Evolutionary conservation across 2,888 invertebrate genomes (phyloP).

Genomic region (Macaria liturata): DNA sequence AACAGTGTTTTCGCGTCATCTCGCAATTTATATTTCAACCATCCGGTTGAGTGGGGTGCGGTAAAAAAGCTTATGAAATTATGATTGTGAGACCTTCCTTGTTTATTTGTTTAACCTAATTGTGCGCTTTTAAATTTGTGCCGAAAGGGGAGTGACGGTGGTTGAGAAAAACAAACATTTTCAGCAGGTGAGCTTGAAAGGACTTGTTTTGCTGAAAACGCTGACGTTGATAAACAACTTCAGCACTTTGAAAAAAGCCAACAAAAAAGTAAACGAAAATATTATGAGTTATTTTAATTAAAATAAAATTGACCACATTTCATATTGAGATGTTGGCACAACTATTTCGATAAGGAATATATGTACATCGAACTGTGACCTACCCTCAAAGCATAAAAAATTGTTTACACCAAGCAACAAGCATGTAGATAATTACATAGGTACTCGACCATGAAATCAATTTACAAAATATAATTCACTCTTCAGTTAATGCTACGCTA

Average conservation of each 20-base stretch:
- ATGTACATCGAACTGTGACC: neutral
- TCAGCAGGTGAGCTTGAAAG: conserved; percentile 6
- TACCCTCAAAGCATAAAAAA: neutral
- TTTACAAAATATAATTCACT: too few species aligned
- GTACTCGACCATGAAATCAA: too few species aligned
- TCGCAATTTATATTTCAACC: conserved; percentile 27
- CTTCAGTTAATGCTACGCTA: too few species aligned
- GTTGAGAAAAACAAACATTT: conserved; percentile 14
- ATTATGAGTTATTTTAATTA: too few species aligned
- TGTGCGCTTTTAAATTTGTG: conserved; percentile 24
- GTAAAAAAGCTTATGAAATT: conserved; percentile 26
- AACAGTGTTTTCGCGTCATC: conserved; percentile 24
- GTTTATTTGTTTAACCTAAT: conserved; percentile 31
- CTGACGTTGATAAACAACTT: neutral
- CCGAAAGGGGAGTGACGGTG: conserved; percentile 12
- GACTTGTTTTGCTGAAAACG: conserved; percentile 5
- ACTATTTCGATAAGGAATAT: too few species aligned
- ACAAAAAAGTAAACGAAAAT: too few species aligned
- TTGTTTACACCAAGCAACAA: conserved; percentile 2
- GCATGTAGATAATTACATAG: too few species aligned
- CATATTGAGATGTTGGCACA: too few species aligned
- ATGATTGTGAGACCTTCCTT: conserved; percentile 24
- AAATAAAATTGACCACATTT: too few species aligned
- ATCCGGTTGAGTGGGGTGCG: conserved; percentile 22
- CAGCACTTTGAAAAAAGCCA: too few species aligned